Conservation (phyloP, 2,113 vertebrate genomes). For the Burhinus bistriatus region DNA sequence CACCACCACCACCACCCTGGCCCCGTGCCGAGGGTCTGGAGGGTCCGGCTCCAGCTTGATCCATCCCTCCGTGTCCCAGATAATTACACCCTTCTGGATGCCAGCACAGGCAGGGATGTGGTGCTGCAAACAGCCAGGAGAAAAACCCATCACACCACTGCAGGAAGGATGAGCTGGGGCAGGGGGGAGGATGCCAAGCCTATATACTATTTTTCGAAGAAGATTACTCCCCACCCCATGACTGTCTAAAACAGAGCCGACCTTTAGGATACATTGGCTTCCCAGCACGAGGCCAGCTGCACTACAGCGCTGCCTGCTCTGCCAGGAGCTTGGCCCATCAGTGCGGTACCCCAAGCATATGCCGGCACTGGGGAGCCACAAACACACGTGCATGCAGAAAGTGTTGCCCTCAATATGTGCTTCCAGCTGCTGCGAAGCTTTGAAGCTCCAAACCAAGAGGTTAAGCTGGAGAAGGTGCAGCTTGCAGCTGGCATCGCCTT, state of each 20-base stretch:
- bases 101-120: neutral
- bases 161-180: neutral
- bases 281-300: accelerated
- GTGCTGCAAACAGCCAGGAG: neutral
- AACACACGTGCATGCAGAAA: neutral
- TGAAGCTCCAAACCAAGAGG: neutral
- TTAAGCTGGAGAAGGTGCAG: neutral
- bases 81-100: neutral
- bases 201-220: neutral
- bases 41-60: neutral
- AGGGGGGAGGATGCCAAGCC: neutral
- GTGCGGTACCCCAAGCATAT: neutral
- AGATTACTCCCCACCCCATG: neutral
- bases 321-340: accelerated
- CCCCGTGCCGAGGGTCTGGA: no score
- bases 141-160: accelerated
- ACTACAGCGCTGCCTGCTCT: accelerated
- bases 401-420: neutral
- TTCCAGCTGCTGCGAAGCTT: neutral
- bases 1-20: no score
- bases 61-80: neutral
- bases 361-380: neutral
- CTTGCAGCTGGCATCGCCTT: neutral
- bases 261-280: accelerated
- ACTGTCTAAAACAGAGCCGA: neutral